phyloP scores from a whole-genome alignment of 2,888 invertebrate species.

The Drosophila mulleri region DNA sequence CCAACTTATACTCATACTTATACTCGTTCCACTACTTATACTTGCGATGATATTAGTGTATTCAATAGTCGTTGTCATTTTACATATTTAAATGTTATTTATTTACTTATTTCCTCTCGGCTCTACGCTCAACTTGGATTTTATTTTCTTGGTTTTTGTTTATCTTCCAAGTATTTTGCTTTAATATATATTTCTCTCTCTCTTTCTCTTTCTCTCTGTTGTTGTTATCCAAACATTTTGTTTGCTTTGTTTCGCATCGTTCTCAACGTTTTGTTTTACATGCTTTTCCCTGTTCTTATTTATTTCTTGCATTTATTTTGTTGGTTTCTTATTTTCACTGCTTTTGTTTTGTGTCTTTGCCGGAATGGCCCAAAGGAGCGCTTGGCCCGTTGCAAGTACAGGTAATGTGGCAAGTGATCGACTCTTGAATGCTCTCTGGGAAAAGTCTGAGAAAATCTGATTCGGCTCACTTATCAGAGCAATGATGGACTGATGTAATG shows the following conservation, averaged over 20 bases:
- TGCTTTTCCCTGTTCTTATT: slow-evolving; percentile 10
- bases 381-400: slow-evolving; percentile 5
- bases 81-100: not conserved
- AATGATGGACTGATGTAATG: no score
- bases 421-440: slow-evolving; percentile 26
- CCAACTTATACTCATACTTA: no score
- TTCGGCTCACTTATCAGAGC: no score
- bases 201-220: not conserved
- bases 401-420: not conserved
- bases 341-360: slow-evolving; percentile 19
- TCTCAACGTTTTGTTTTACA: slow-evolving; percentile 16
- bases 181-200: slow-evolving; percentile 1
- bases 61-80: not conserved
- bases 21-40: not conserved
- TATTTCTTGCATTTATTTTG: slow-evolving; percentile 7
- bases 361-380: slow-evolving; percentile 22
- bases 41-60: not conserved
- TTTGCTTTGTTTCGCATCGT: slow-evolving; percentile 26
- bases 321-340: slow-evolving; percentile 12
- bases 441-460: no score
- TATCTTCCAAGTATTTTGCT: slow-evolving; percentile 21
- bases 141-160: slow-evolving; percentile 19
- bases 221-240: slow-evolving; percentile 25
- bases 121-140: not conserved
- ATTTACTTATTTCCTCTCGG: slow-evolving; percentile 11